Conservation (phyloP, 2,113 vertebrate genomes). For the Cephalopholis sonnerati region DNA sequence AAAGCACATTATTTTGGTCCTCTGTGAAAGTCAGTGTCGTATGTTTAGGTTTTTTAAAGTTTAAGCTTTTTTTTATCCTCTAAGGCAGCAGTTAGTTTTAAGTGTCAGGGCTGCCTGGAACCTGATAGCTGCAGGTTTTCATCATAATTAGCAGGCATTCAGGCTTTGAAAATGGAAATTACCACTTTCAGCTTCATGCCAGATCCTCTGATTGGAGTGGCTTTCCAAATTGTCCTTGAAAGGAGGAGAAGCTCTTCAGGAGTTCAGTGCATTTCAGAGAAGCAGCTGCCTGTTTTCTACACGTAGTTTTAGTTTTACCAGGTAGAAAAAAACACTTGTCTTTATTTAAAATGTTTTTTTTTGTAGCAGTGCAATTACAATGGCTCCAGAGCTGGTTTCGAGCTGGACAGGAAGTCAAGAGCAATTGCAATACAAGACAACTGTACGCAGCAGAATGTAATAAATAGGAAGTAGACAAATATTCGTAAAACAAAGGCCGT, state of each 20-base stretch:
- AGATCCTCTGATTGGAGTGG: constrained; percentile 37
- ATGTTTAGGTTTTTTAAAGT: constrained; percentile 29
- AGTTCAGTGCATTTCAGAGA: constrained; percentile 19
- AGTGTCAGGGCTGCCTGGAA: constrained; percentile 40
- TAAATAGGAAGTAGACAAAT: not conserved
- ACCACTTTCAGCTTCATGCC: constrained; percentile 40
- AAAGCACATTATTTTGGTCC: not conserved
- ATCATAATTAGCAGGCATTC: constrained; percentile 54
- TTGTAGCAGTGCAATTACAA: not conserved
- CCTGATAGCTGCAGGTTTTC: constrained; percentile 46
- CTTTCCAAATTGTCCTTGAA: constrained; percentile 20
- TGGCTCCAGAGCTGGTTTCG: not conserved
- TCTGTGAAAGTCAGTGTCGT: constrained; percentile 10
- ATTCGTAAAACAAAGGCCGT: not conserved
- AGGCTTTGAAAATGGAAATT: constrained; percentile 62
- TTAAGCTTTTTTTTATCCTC: constrained; percentile 16
- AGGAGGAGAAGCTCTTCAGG: constrained; percentile 4
- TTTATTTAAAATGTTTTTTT: not conserved
- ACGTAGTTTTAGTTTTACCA: not conserved
- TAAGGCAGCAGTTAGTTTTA: constrained; percentile 47
- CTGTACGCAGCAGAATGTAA: not conserved
- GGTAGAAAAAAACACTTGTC: not conserved
- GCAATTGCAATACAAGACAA: not conserved
- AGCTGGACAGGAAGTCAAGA: constrained; percentile 6
- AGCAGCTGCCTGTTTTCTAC: not conserved